phyloP scores from a whole-genome alignment of 2,113 vertebrate genomes.

The Nesoenas mayeri region DNA sequence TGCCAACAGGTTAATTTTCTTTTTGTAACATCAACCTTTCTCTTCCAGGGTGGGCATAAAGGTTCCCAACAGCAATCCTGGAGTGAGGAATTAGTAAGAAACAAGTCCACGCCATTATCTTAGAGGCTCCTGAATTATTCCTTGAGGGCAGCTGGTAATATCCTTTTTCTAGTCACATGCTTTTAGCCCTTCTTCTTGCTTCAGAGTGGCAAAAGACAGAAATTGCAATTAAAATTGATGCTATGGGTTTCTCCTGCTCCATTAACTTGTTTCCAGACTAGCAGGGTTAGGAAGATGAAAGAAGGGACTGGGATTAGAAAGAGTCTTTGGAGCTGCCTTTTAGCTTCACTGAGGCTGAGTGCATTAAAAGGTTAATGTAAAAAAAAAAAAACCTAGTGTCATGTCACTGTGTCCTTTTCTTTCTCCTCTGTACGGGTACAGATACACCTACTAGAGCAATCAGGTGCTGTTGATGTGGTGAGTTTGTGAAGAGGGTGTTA shows the following conservation, averaged over 20 bases:
- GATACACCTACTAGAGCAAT: background rate
- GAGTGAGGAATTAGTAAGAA: background rate
- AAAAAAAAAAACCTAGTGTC: background rate
- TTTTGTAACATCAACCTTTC: background rate
- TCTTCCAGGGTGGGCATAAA: background rate
- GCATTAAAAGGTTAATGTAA: background rate
- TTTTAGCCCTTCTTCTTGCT: background rate
- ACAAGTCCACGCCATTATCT: background rate
- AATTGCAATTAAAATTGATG: background rate
- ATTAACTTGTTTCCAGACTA: background rate
- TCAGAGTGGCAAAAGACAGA: background rate
- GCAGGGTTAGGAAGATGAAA: background rate
- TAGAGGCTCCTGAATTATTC: background rate
- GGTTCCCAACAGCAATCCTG: background rate
- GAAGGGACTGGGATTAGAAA: background rate
- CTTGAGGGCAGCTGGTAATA: background rate
- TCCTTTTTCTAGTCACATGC: background rate
- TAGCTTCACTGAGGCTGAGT: background rate
- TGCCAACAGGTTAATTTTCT: background rate
- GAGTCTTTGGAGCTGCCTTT: background rate
- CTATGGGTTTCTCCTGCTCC: background rate
- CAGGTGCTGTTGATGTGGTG: background rate
- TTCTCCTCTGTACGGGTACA: background rate
- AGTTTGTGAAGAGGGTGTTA: slow-evolving; percentile 2
- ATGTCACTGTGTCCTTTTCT: background rate